Evolutionary conservation across 2,888 invertebrate genomes (phyloP), one percentile per base, ranked within the genome.

Genomic region (Diachrysia chrysitis): DNA sequence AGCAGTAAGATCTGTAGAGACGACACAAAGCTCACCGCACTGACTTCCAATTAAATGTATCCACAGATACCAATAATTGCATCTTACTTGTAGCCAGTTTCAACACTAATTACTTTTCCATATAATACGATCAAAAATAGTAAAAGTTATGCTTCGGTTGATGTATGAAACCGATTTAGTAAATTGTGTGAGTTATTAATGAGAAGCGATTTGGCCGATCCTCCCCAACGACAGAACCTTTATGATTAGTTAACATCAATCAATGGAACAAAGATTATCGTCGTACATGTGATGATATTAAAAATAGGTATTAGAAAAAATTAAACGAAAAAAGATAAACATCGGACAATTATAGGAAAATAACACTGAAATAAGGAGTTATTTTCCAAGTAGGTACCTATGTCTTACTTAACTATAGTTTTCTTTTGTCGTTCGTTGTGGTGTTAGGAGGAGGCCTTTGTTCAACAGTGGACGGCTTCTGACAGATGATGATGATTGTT

Each of bases 11-110:
- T 57, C 46, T 63, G 73, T 9, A n/a, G 21, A 46, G 58, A 2
- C 10, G 42, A 35, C 51, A 21, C 69, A 19, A 25, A 29, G 57
- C 51, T 25, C 21, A 12, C 60, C 21, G 58, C 42, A 42, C 57
- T 63, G 59, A 53, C 69, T 17, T 55, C 42, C 63, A 67, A 72
- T 75, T 66, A 68, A 66, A 48, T 58, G 58, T 54, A 53, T 57
- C 56, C 72, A 29, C 37, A 51, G 53, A 58, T 3, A 19, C 23
- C 17, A 53, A 53, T 64, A 66, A 68, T 68, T 66, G 65, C 42
- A 55, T 65, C 42, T 29, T 61, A 54, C 54, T 66, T 60, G 48
- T 21, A 51, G 29, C 3, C 14, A 42, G 25, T 25, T 25, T 42
- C 42, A 42, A 16, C 2, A 14, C 35, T 16, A n/a, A 14, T 1